Conservation (phyloP, 2,113 vertebrate genomes). For the Plecturocebus donacophilus region DNA sequence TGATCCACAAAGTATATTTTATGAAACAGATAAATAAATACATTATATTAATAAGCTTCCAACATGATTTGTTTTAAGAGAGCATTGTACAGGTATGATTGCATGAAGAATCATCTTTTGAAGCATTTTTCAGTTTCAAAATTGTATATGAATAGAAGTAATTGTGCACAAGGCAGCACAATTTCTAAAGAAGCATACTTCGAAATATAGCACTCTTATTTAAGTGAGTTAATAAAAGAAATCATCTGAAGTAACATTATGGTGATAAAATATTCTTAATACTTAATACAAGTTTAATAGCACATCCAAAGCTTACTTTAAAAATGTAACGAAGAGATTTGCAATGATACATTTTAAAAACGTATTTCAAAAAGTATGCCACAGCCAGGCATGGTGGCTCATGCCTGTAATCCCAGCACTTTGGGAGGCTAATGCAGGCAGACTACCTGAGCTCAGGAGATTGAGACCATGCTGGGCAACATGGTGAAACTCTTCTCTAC, state of each 20-base stretch:
- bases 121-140: neutral
- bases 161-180: neutral
- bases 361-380: neutral
- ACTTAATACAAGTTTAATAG: neutral
- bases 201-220: neutral
- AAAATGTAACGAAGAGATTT: neutral
- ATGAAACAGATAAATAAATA: neutral
- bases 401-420: too few species aligned
- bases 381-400: too few species aligned
- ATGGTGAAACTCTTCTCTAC: too few species aligned
- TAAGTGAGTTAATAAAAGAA: neutral
- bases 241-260: neutral
- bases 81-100: neutral
- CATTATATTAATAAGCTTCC: neutral
- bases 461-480: too few species aligned
- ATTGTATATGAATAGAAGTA: neutral
- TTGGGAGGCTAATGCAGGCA: too few species aligned
- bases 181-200: neutral
- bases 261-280: neutral
- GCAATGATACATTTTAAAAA: neutral
- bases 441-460: too few species aligned
- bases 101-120: neutral
- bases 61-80: neutral
- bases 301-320: neutral
- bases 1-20: neutral